A percentile compares a stretch with the other conserved stretches of the same genome.
phyloP scores from a whole-genome alignment of 2,888 invertebrate species.

The Spisula solida region DNA sequence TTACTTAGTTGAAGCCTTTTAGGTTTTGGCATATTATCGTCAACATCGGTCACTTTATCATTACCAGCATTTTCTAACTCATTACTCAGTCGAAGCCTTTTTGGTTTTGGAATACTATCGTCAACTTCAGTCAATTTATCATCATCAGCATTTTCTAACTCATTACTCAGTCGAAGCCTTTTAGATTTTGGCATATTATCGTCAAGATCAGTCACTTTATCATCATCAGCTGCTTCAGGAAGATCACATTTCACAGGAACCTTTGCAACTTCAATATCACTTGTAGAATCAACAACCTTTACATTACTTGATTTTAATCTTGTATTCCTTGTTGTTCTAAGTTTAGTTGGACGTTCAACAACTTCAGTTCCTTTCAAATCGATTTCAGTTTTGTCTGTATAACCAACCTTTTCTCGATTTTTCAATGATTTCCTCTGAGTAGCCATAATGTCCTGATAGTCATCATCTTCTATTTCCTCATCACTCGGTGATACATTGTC shows the following conservation, averaged over 20 bases:
- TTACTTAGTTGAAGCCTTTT: constrained; percentile 27
- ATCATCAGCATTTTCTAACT: constrained; percentile 24
- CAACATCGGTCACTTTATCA: too few species aligned
- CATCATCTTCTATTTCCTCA: constrained; percentile 26
- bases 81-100: constrained; percentile 26
- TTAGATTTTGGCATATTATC: constrained; percentile 13
- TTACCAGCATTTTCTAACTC: constrained; percentile 26
- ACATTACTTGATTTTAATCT: background rate
- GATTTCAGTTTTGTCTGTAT: background rate
- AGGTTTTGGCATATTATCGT: background rate
- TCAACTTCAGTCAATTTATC: too few species aligned
- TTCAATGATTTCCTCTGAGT: constrained; percentile 57
- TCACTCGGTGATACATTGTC: background rate
- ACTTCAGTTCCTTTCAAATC: background rate
- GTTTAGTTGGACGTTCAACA: background rate
- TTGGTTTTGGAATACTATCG: background rate
- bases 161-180: constrained; percentile 30
- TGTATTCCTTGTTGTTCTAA: background rate
- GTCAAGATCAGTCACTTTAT: background rate
- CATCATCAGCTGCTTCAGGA: constrained; percentile 11
- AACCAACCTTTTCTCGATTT: background rate
- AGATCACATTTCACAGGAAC: background rate
- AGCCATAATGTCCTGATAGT: constrained; percentile 65
- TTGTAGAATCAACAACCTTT: background rate
- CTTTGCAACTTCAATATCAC: background rate